A percentile compares a stretch with the other conserved stretches of the same genome.
These are phyloP conservation scores for Ypsolopha sequella DNA, from an alignment of 2,888 invertebrate genomes.

Conservation along the genomic window DNA sequence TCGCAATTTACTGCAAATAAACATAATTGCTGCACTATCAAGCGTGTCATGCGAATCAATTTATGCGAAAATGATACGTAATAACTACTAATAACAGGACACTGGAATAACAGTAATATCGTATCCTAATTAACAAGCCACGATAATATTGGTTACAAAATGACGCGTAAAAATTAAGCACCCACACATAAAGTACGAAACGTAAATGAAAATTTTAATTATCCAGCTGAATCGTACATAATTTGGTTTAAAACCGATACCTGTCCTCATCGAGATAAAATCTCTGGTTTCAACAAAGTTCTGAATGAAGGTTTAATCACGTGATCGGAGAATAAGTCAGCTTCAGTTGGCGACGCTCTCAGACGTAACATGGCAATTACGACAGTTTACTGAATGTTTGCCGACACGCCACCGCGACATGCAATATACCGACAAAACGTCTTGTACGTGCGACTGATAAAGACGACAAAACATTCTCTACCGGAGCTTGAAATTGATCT, in stretches of 20 bases:
- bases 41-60: conserved; percentile 1
- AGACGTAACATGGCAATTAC: conserved; percentile 3
- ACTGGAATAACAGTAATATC: not conserved
- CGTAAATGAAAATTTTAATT: not conserved
- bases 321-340: conserved; percentile 12
- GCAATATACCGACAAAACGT: not conserved
- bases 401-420: conserved; percentile 1
- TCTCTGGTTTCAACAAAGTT: conserved; percentile 9
- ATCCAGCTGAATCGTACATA: not conserved
- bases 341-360: not conserved
- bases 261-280: not conserved
- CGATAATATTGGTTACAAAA: not conserved
- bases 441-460: not conserved
- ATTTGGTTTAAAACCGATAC: not conserved
- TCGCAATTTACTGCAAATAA: not conserved
- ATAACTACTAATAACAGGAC: not conserved
- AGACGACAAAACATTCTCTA: not conserved
- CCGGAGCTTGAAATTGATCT: no score
- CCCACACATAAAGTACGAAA: not conserved
- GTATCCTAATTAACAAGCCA: not conserved
- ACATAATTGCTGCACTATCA: not conserved
- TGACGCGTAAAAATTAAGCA: not conserved
- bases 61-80: not conserved
- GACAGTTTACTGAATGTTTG: not conserved
- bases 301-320: conserved; percentile 15